A percentile compares a stretch with the other conserved stretches of the same genome.
These are phyloP conservation scores for Hystrix brachyura DNA, from an alignment of 2,113 vertebrate species.

Conservation along the genomic window DNA sequence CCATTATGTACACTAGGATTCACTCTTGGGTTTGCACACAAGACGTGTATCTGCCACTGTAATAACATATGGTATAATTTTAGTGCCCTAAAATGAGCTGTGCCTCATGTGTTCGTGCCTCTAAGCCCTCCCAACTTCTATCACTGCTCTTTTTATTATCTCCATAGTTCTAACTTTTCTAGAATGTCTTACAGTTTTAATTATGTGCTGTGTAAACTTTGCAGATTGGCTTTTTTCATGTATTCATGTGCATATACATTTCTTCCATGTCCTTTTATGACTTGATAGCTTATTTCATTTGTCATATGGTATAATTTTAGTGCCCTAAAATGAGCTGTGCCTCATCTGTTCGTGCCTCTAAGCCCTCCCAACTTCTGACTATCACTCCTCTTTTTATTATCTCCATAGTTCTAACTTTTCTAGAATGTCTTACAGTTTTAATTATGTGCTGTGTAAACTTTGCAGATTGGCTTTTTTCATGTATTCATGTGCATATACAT, in stretches of 20 bases:
- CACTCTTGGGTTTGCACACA: background rate
- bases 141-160: background rate
- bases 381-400: background rate
- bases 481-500: no score
- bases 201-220: background rate
- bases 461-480: background rate
- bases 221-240: background rate
- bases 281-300: background rate
- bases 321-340: background rate
- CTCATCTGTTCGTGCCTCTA: background rate
- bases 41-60: background rate
- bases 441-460: background rate
- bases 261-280: background rate
- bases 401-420: background rate
- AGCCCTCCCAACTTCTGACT: background rate
- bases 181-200: background rate
- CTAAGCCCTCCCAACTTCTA: no score
- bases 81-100: background rate
- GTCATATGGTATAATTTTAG: rapidly evolving
- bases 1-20: background rate
- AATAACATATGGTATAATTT: rapidly evolving
- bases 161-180: background rate
- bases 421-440: background rate
- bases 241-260: no score
- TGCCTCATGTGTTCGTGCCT: background rate